Percentiles rank a stretch among this genome's conserved stretches.
These are phyloP conservation scores for Procambarus virginalis DNA, from an alignment of 1,140 invertebrate species.

Conservation along the genomic window DNA sequence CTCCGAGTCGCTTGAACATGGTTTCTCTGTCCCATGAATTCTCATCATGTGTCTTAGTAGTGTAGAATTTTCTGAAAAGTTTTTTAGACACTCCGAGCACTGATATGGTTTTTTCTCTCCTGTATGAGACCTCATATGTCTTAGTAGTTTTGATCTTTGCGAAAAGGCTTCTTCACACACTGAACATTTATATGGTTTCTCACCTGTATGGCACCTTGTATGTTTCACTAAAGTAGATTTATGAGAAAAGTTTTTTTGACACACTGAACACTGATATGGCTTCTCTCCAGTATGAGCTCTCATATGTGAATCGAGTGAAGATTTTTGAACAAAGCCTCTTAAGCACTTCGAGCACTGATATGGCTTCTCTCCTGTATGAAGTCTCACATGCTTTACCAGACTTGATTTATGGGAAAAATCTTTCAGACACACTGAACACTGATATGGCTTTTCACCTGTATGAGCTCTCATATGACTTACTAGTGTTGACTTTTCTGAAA, in stretches of 20 bases:
- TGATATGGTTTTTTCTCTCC: not conserved
- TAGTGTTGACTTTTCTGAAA: not conserved
- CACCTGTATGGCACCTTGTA: not conserved
- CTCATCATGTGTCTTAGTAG: not conserved
- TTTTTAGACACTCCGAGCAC: not conserved
- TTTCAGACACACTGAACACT: slow-evolving; percentile 36
- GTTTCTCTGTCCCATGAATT: not conserved
- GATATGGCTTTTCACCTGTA: slow-evolving; percentile 14
- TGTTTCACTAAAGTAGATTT: not conserved
- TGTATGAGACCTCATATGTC: not conserved
- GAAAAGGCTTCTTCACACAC: not conserved
- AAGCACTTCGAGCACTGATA: slow-evolving; percentile 22
- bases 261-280: not conserved
- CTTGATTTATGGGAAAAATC: not conserved
- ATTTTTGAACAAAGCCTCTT: slow-evolving; percentile 14
- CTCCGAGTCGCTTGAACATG: not conserved
- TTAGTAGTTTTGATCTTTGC: not conserved
- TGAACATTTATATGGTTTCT: not conserved
- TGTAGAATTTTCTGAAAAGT: not conserved
- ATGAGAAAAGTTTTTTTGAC: not conserved
- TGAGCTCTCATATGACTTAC: not conserved
- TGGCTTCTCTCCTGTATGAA: slow-evolving; percentile 15
- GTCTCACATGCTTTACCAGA: slow-evolving; percentile 15
- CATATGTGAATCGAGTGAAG: slow-evolving; percentile 3
- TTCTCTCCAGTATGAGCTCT: slow-evolving; percentile 2